Evolutionary conservation across 64 coral and sea anemone species (phyloP).

Genomic region (Hydrozoanthus tunicans): DNA sequence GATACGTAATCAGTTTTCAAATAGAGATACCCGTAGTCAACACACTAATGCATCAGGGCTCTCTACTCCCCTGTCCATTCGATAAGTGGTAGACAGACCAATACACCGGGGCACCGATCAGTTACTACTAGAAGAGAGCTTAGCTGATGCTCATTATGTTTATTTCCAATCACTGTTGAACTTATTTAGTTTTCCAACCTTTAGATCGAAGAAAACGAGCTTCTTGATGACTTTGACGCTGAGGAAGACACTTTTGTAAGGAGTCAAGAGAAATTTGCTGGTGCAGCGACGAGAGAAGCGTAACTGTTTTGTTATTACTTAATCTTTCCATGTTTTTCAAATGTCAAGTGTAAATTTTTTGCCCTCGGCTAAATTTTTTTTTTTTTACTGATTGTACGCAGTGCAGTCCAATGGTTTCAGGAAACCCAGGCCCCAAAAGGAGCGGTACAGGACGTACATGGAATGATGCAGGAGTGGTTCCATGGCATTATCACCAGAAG

Average conservation of each 20-base stretch:
- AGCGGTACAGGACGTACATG: constrained; percentile 69
- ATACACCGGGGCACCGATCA: too few relatives aligned
- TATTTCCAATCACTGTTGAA: not conserved
- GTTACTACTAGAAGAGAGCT: too few relatives aligned
- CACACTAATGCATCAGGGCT: too few relatives aligned
- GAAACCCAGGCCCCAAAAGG: constrained; percentile 81
- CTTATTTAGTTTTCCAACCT: not conserved
- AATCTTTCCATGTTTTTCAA: not conserved
- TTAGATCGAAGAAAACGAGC: constrained; percentile 65
- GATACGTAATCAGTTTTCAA: too few relatives aligned
- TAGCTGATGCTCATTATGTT: too few relatives aligned
- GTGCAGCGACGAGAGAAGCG: constrained; percentile 70
- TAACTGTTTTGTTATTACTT: constrained; percentile 45
- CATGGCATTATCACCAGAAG: constrained; percentile 85
- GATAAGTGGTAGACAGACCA: too few relatives aligned
- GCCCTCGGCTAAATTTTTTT: not conserved
- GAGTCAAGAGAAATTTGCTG: constrained; percentile 66
- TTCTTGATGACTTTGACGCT: constrained; percentile 64
- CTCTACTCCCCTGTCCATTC: too few relatives aligned
- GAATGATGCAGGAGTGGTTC: constrained; percentile 85
- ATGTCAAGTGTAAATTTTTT: not conserved
- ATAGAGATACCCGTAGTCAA: too few relatives aligned
- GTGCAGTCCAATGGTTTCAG: constrained; percentile 91
- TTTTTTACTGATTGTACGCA: not conserved
- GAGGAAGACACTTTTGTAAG: constrained; percentile 82